These are phyloP conservation scores for Numenius phaeopus DNA, from an alignment of 2,797 vertebrate genomes.

Conservation along the genomic window DNA sequence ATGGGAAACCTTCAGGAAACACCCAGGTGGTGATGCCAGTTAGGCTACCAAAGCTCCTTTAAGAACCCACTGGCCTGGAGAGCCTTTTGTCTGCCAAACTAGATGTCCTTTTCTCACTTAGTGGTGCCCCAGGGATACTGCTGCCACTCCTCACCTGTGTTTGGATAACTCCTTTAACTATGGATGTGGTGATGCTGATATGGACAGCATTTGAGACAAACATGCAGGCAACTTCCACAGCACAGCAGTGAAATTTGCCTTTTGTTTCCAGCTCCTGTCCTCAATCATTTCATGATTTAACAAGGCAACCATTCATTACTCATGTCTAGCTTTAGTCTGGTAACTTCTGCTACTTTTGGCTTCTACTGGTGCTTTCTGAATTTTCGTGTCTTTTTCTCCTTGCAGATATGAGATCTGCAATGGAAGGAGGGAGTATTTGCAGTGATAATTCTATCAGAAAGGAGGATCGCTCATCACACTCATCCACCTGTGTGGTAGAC, in stretches of 20 bases:
- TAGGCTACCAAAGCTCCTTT: background rate
- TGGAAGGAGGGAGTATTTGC: slow-evolving; percentile 80
- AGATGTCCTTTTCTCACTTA: background rate
- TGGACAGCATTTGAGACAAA: background rate
- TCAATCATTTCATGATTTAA: background rate
- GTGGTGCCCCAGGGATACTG: background rate
- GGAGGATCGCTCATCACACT: slow-evolving; percentile 85
- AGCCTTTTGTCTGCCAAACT: background rate
- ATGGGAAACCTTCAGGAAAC: background rate
- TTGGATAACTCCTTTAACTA: background rate
- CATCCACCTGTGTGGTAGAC: slow-evolving; percentile 90
- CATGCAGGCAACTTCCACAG: background rate
- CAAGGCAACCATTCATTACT: background rate
- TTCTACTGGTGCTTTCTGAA: background rate
- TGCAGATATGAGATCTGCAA: slow-evolving; percentile 79
- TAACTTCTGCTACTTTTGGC: background rate
- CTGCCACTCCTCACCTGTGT: background rate
- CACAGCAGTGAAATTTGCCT: background rate
- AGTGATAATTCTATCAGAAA: slow-evolving; percentile 81
- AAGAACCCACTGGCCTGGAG: background rate
- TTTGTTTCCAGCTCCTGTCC: background rate
- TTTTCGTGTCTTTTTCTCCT: background rate
- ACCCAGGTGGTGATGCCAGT: background rate
- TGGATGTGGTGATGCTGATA: background rate
- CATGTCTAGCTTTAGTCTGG: background rate